Percentiles rank a stretch among this genome's conserved stretches.
Conservation (phyloP, 92 coral and sea anemone genomes). For the Ricordea florida region DNA sequence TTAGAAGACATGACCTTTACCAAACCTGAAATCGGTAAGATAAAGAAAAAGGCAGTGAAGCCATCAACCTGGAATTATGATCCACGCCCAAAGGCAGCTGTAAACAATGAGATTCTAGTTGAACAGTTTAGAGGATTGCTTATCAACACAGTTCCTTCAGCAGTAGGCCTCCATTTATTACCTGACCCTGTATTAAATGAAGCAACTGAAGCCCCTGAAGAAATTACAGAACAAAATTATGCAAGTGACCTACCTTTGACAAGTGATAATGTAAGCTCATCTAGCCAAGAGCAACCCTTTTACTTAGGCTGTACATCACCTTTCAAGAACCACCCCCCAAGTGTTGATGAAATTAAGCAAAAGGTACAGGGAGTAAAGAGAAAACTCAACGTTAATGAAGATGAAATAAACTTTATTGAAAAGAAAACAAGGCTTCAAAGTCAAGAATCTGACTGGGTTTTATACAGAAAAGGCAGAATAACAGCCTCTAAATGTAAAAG, state of each 20-base stretch:
- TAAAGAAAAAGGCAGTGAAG: constrained; percentile 10
- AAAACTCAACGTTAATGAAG: constrained; percentile 5
- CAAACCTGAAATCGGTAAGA: constrained; percentile 14
- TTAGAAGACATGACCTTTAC: constrained; percentile 10
- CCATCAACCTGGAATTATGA: constrained; percentile 18
- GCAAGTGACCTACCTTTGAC: not conserved
- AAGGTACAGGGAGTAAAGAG: not conserved
- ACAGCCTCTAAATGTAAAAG: constrained; percentile 43
- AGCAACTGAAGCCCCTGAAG: not conserved
- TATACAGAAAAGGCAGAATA: constrained; percentile 31
- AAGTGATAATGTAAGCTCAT: not conserved
- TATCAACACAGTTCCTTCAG: not conserved
- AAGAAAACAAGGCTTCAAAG: constrained; percentile 32
- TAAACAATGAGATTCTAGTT: not conserved
- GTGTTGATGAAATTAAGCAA: constrained; percentile 21
- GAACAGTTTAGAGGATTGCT: not conserved
- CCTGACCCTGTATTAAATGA: constrained; percentile 25
- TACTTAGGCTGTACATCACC: no score
- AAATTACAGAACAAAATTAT: not conserved
- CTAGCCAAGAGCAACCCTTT: no score
- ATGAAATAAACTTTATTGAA: constrained; percentile 2
- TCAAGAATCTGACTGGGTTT: constrained; percentile 21
- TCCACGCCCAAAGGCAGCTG: constrained; percentile 11
- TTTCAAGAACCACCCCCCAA: constrained; percentile 9
- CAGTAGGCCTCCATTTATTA: constrained; percentile 23